Evolutionary conservation across 2,797 vertebrate genomes (phyloP).

Genomic region (Megalops cyprinoides): DNA sequence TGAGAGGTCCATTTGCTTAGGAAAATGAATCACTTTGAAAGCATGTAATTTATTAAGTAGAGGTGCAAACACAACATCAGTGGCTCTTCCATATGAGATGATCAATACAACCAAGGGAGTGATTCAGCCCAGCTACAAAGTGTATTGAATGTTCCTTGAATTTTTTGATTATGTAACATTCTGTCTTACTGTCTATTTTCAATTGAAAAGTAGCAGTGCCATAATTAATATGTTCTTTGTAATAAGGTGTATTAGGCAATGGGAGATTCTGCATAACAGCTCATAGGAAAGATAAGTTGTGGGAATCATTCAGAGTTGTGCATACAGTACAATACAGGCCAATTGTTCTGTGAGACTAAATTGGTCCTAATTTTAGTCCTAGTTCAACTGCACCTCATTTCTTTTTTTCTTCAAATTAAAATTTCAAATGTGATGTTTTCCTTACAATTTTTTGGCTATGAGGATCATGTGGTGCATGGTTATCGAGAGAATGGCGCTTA

Average conservation of each 20-base stretch:
- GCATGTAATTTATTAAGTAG: not conserved
- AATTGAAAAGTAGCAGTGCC: not conserved
- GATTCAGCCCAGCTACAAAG: not conserved
- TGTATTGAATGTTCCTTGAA: not conserved
- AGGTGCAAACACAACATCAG: conserved; percentile 11
- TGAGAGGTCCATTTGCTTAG: not conserved
- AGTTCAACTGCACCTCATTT: not conserved
- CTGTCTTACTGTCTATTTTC: not conserved
- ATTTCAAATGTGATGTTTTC: too few species aligned
- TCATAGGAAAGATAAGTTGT: too few species aligned
- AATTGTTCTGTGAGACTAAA: too few species aligned
- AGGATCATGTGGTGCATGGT: too few species aligned
- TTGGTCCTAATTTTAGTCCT: not conserved
- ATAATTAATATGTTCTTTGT: not conserved
- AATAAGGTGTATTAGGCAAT: not conserved
- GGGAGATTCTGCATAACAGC: not conserved
- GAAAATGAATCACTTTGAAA: conserved; percentile 1
- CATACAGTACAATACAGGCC: too few species aligned
- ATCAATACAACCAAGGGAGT: not conserved
- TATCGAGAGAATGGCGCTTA: too few species aligned
- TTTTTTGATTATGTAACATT: not conserved
- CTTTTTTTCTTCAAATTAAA: not conserved
- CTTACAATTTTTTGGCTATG: too few species aligned
- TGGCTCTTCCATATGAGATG: not conserved
- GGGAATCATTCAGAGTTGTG: too few species aligned